Percentiles rank a stretch among this genome's conserved stretches.
These are phyloP conservation scores for Ptychoptera albimana DNA, from an alignment of 2,888 invertebrate species.

Conservation along the genomic window DNA sequence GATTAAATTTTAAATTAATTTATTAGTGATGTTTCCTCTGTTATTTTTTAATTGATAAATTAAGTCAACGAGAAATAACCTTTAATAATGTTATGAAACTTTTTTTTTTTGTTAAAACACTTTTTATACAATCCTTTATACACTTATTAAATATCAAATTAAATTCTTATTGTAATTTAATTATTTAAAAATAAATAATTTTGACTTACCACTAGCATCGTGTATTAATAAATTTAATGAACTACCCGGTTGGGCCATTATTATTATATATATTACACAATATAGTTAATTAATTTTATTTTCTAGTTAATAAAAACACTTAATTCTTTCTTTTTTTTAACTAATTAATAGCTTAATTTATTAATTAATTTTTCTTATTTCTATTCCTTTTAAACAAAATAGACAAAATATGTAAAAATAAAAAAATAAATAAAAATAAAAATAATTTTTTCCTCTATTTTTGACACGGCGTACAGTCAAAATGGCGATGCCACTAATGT, in stretches of 20 bases:
- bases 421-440: too few relatives aligned
- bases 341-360: background rate
- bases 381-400: background rate
- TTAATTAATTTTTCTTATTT: background rate
- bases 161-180: background rate
- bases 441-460: background rate
- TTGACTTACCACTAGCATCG: constrained; percentile 3
- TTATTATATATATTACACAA: background rate
- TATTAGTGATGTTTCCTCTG: too few relatives aligned
- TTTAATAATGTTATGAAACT: too few relatives aligned
- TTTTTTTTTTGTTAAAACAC: background rate
- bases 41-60: too few relatives aligned
- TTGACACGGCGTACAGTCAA: constrained; percentile 5
- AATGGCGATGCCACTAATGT: constrained; percentile 1
- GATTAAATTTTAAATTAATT: too few relatives aligned
- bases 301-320: background rate
- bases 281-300: too few relatives aligned
- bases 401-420: too few relatives aligned
- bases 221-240: constrained; percentile 2
- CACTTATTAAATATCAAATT: too few relatives aligned
- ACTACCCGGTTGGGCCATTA: constrained; percentile 3
- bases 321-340: background rate
- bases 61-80: too few relatives aligned
- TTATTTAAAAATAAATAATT: too few relatives aligned
- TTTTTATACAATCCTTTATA: too few relatives aligned